Conservation (phyloP, 2,797 vertebrate species). For the Hypotaenidia philippensis region DNA sequence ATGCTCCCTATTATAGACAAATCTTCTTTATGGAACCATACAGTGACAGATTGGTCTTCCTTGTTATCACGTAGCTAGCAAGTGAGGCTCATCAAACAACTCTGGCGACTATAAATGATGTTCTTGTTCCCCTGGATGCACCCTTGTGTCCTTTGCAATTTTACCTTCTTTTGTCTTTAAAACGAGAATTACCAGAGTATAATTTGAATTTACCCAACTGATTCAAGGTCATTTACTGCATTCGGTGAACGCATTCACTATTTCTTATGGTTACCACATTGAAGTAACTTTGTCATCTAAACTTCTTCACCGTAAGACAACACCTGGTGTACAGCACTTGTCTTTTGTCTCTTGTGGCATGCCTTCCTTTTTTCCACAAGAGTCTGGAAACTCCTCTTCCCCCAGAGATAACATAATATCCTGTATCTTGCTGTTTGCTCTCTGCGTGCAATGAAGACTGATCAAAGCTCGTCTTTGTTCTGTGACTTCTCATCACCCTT, state of each 20-base stretch:
- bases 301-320: neutral
- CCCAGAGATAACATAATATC: neutral
- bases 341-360: neutral
- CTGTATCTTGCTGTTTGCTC: neutral
- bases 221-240: neutral
- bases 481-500: neutral
- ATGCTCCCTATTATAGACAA: slow-evolving; percentile 40
- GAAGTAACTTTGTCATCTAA: neutral
- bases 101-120: slow-evolving; percentile 5
- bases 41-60: slow-evolving; percentile 57
- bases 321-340: neutral
- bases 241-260: neutral
- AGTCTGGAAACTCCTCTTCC: neutral
- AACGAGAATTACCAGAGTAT: neutral
- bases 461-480: neutral
- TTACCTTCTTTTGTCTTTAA: slow-evolving; percentile 17
- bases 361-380: neutral
- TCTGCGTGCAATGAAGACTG: neutral
- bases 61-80: slow-evolving; percentile 57
- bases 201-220: neutral
- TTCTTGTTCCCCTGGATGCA: slow-evolving; percentile 29
- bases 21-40: slow-evolving; percentile 52
- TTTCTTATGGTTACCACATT: neutral
- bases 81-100: slow-evolving; percentile 42
- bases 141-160: slow-evolving; percentile 10